Evolutionary conservation across 2,113 vertebrate species (phyloP).

Genomic region (Dissostichus mawsoni): DNA sequence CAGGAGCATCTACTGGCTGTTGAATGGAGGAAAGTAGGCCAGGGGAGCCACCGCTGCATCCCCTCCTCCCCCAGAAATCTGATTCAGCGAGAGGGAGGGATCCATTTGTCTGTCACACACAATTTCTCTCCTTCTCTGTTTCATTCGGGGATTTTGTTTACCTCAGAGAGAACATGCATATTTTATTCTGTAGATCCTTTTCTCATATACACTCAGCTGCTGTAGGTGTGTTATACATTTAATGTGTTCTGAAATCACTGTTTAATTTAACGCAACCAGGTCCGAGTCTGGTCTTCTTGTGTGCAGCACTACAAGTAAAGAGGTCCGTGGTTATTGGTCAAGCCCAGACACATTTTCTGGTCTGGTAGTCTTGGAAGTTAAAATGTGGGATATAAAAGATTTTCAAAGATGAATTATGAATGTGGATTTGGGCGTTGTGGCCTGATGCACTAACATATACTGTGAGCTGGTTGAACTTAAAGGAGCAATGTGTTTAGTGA

Average conservation of each 20-base stretch:
- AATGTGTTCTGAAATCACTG: slow-evolving; percentile 37
- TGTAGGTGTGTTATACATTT: slow-evolving; percentile 17
- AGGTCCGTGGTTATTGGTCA: slow-evolving; percentile 54
- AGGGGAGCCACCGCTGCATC: slow-evolving; percentile 55
- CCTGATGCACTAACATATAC: slow-evolving; percentile 27
- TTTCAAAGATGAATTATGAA: slow-evolving; percentile 47
- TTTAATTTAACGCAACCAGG: slow-evolving; percentile 47
- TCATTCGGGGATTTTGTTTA: slow-evolving; percentile 46
- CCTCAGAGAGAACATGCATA: slow-evolving; percentile 28
- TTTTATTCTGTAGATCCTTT: slow-evolving; percentile 29
- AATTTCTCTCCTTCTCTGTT: slow-evolving; percentile 37
- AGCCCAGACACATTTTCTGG: slow-evolving; percentile 64
- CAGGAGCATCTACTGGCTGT: slow-evolving; percentile 62
- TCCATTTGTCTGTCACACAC: slow-evolving; percentile 63
- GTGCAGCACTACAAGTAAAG: slow-evolving; percentile 38
- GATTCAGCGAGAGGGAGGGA: slow-evolving; percentile 61
- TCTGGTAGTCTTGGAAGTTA: slow-evolving; percentile 48
- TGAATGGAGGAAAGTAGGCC: slow-evolving; percentile 80
- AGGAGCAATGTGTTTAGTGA: too few species aligned
- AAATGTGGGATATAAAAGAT: slow-evolving; percentile 44
- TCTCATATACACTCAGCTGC: not conserved
- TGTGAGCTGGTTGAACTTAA: slow-evolving; percentile 2
- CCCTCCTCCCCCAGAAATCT: slow-evolving; percentile 51
- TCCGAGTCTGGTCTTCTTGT: slow-evolving; percentile 19
- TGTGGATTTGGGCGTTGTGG: slow-evolving; percentile 32